These are phyloP conservation scores for Dasyprocta punctata DNA, from an alignment of 2,113 vertebrate species.

Conservation along the genomic window DNA sequence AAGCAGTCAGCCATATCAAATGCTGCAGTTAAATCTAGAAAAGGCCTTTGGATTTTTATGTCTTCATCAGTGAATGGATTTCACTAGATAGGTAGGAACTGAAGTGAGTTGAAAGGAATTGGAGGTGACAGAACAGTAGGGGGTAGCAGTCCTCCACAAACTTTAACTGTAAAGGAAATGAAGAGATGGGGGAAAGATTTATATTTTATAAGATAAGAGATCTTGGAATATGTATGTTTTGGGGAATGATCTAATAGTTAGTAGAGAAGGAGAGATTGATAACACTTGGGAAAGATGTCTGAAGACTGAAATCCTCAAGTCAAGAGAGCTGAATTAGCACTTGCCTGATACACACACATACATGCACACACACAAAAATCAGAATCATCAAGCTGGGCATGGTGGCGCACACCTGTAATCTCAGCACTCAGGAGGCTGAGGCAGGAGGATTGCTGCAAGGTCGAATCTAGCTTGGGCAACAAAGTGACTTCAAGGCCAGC, in stretches of 20 bases:
- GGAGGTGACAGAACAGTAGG: background rate
- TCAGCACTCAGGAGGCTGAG: too few relatives aligned
- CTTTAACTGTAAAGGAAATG: slow-evolving; percentile 41
- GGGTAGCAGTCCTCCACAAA: background rate
- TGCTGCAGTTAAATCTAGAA: background rate
- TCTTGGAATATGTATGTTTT: background rate
- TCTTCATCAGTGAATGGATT: background rate
- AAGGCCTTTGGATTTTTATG: background rate
- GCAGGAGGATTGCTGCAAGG: too few relatives aligned
- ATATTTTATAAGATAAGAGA: slow-evolving; percentile 5
- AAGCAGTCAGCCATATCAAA: background rate
- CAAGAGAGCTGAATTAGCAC: background rate
- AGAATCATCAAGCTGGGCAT: background rate
- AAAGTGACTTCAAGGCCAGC: too few relatives aligned
- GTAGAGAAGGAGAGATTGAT: background rate
- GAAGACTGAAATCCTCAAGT: background rate
- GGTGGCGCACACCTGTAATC: too few relatives aligned
- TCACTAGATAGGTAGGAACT: background rate
- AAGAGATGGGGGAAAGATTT: background rate
- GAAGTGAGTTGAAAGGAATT: background rate
- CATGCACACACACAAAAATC: background rate
- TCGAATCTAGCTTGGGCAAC: too few relatives aligned
- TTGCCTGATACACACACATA: background rate
- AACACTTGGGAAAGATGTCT: background rate
- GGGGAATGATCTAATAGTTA: background rate